phyloP scores from a whole-genome alignment of 1,140 invertebrate species.

The Bradynema listronoti region DNA sequence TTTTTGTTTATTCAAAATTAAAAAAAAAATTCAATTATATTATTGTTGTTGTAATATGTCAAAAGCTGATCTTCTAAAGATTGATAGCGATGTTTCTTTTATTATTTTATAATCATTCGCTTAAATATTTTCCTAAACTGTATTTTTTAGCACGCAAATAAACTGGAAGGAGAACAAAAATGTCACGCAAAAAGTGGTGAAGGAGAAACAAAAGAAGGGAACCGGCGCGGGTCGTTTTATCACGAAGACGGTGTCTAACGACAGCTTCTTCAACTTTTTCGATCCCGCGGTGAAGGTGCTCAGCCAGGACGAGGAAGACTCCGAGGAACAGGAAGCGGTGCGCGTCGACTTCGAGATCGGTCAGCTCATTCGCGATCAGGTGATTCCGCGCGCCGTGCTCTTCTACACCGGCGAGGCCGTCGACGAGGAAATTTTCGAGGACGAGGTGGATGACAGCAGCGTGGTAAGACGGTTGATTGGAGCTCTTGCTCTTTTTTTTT shows the following conservation, averaged over 20 bases:
- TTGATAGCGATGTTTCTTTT: no score
- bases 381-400: conserved; percentile 61
- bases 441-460: conserved; percentile 36
- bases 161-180: conserved; percentile 95
- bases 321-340: conserved; percentile 52
- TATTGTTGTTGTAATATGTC: no score
- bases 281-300: conserved; percentile 69
- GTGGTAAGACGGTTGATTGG: conserved; percentile 8
- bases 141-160: conserved; percentile 76
- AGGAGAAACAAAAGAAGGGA: conserved; percentile 98
- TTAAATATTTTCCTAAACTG: no score
- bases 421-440: conserved; percentile 47
- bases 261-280: conserved; percentile 99
- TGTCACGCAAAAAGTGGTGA: conserved; percentile 87
- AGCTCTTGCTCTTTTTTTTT: neutral
- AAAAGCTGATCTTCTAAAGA: no score
- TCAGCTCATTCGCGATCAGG: conserved; percentile 59
- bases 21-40: no score
- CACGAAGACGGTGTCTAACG: conserved; percentile 69
- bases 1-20: conserved; percentile 12
- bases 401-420: conserved; percentile 61
- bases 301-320: conserved; percentile 23
- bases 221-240: conserved; percentile 81
- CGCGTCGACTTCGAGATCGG: conserved; percentile 63
- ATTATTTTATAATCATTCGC: no score